Percentiles rank a stretch among this genome's conserved stretches.
Conservation (phyloP, 2,797 vertebrate species). For the Podarcis siculus region DNA sequence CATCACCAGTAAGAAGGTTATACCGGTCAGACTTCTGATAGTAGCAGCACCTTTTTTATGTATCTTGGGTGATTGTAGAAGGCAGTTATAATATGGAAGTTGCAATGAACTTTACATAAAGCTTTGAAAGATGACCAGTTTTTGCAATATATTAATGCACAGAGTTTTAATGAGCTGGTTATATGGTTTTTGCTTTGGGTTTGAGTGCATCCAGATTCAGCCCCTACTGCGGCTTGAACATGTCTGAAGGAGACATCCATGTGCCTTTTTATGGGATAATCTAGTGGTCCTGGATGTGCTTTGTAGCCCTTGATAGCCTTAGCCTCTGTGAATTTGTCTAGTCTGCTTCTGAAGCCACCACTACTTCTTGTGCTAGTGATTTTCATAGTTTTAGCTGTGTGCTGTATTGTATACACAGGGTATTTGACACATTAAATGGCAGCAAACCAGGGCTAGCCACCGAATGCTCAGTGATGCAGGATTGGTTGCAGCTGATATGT, state of each 20-base stretch:
- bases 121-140: neutral
- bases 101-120: neutral
- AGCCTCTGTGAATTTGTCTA: neutral
- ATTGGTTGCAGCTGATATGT: neutral
- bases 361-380: neutral
- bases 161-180: neutral
- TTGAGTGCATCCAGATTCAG: neutral
- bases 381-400: neutral
- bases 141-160: neutral
- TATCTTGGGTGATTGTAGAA: neutral
- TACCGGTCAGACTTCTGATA: neutral
- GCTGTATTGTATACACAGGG: neutral
- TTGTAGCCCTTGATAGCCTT: neutral
- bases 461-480: neutral
- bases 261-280: neutral
- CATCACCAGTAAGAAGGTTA: neutral
- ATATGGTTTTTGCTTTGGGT: neutral
- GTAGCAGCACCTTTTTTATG: neutral
- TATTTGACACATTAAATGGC: neutral
- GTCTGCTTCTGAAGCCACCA: neutral
- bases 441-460: neutral
- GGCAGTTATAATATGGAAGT: neutral
- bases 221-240: no score
- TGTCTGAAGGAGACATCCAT: neutral
- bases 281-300: no score